Evolutionary conservation across 1,140 invertebrate species (phyloP), one percentile per base, ranked within the genome.

Genomic region (Hypsibius dujardini): DNA sequence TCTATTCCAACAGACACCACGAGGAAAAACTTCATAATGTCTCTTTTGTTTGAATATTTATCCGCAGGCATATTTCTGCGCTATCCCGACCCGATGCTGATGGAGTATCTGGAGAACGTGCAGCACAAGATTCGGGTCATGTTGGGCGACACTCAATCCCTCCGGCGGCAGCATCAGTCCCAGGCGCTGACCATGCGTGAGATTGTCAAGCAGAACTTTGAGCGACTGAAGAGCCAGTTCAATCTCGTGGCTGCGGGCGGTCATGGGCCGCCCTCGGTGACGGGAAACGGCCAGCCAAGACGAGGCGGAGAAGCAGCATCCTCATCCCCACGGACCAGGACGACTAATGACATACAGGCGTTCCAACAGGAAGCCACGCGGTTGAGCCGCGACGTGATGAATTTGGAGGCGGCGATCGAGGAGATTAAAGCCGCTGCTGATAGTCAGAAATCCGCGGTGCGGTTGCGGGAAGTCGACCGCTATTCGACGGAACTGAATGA

Each of bases 381-480:
- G 45, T 42, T 67, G 42, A 12, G 42, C 7, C 62, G 42, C 12
- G 12, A 67, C 7, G 3, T 67, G 12, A 15, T 45, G 3, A 67
- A 67, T 67, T 82, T 98, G 69, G 94, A 97, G 81, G 85, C 86
- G 46, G 91, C 90, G 2, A 93, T 98, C 1, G 94, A 97, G 80
- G 90, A 93, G 78, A 81, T 97, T 59, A 84, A 92, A 70, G 89
- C 89, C 59, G 94, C 95, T 79, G 93, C 96, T 0, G 92, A 96
- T 69, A 95, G 93, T 80, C 85, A 90, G 71, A 88, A 92, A 78
- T 94, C 90, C 62, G 84, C 92, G 50, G 92, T 97, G 12, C 95
- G 95, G 77, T 93, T 95, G 89, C 86, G 87, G 0, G 93, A 96
- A 78, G 92, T 98, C 1, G 94, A 98, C 78, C 89, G 90, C 75